Percentiles rank a stretch among this genome's conserved stretches.
Evolutionary conservation across 2,888 invertebrate genomes (phyloP).

Genomic region (Sericinus montela): DNA sequence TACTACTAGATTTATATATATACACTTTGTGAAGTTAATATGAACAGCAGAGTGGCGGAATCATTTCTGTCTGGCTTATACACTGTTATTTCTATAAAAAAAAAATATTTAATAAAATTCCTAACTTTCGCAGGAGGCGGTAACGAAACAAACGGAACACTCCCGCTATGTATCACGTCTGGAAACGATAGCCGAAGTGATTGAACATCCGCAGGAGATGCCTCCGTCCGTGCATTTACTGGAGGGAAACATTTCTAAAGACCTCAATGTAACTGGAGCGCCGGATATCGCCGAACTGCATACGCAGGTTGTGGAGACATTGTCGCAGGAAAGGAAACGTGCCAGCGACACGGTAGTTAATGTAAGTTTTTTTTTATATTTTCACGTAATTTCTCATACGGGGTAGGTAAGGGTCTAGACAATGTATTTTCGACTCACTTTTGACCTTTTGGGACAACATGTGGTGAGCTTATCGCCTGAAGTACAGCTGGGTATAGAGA

Average conservation of each 20-base stretch:
- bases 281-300: constrained; percentile 43
- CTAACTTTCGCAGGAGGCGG: constrained; percentile 14
- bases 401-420: too few relatives aligned
- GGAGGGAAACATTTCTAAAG: background rate
- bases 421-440: too few relatives aligned
- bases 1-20: too few relatives aligned
- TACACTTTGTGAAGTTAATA: too few relatives aligned
- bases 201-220: background rate
- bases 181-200: constrained; percentile 18
- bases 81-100: too few relatives aligned
- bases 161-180: constrained; percentile 1
- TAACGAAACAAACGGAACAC: background rate
- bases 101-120: too few relatives aligned
- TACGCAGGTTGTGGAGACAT: constrained; percentile 47
- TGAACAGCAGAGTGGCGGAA: too few relatives aligned
- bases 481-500: too few relatives aligned
- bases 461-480: too few relatives aligned
- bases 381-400: too few relatives aligned
- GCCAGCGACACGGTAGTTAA: constrained; percentile 21
- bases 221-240: background rate
- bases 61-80: too few relatives aligned
- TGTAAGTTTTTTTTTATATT: constrained; percentile 16
- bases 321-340: constrained; percentile 36
- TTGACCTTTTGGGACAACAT: too few relatives aligned
- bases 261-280: constrained; percentile 11